Conservation (phyloP, 2,888 invertebrate genomes). For the Lysandra bellargus region DNA sequence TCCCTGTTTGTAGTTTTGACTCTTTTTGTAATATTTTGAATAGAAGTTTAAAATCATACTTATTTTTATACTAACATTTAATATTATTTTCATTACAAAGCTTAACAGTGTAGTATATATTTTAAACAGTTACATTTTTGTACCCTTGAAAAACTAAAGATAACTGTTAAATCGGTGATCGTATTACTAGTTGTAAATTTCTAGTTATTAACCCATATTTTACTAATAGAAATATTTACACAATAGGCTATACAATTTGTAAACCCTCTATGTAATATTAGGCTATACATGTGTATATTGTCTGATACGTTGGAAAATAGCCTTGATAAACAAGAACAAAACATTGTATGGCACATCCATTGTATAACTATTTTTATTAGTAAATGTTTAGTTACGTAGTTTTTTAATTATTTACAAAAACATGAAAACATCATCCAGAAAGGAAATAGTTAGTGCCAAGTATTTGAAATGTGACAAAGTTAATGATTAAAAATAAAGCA, state of each 20-base stretch:
- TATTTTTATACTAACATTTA: no score
- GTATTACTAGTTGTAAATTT: constrained; percentile 22
- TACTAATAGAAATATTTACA: background rate
- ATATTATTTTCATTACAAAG: no score
- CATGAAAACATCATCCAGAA: background rate
- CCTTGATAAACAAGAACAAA: background rate
- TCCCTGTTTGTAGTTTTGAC: background rate
- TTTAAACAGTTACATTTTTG: background rate
- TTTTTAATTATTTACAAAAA: background rate
- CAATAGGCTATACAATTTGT: background rate
- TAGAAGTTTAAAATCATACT: background rate
- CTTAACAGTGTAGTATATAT: no score
- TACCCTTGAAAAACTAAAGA: background rate
- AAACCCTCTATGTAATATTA: no score
- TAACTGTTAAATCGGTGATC: background rate
- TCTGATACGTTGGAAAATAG: background rate
- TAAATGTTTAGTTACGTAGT: background rate
- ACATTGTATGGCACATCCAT: background rate
- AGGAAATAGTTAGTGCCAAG: background rate
- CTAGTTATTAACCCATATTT: background rate
- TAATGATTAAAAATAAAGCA: background rate
- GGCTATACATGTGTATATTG: background rate
- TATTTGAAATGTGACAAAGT: background rate
- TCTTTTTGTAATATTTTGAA: background rate
- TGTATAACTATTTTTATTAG: background rate